phyloP scores from a whole-genome alignment of 2,113 vertebrate genomes.

The Amazona vittata region DNA sequence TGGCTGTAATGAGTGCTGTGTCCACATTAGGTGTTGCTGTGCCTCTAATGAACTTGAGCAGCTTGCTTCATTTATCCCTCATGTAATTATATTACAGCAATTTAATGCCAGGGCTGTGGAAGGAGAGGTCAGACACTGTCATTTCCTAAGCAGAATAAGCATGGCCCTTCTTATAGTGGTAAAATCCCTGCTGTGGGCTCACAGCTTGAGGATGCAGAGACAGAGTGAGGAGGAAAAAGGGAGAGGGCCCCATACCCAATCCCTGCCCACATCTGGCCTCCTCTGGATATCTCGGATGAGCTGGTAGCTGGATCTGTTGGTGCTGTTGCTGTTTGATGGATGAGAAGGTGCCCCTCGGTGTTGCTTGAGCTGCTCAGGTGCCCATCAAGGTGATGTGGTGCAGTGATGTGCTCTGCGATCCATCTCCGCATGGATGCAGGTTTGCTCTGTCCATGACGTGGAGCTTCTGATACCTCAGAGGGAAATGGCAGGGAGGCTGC shows the following conservation, averaged over 20 bases:
- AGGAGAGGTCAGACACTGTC: background rate
- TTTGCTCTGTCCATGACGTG: background rate
- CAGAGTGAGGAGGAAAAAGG: background rate
- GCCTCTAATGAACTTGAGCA: conserved; percentile 58
- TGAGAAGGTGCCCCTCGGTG: background rate
- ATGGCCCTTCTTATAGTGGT: background rate
- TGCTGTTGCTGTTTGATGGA: background rate
- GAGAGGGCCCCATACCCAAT: too few relatives aligned
- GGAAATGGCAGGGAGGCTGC: background rate
- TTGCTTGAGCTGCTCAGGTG: background rate
- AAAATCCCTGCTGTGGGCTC: background rate
- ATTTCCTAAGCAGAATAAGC: background rate
- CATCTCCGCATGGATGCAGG: background rate
- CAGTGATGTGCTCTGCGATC: background rate
- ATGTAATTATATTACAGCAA: conserved; percentile 26
- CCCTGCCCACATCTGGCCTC: background rate
- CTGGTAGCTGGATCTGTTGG: background rate
- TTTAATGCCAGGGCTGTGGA: background rate
- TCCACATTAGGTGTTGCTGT: background rate
- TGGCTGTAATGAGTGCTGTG: conserved; percentile 40
- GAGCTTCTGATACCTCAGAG: background rate
- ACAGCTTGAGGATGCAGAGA: background rate
- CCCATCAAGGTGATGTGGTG: background rate
- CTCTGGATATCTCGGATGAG: background rate
- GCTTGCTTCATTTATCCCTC: conserved; percentile 46